Conservation (phyloP, 2,888 invertebrate genomes). For the Hirtodrosophila alboralis region DNA sequence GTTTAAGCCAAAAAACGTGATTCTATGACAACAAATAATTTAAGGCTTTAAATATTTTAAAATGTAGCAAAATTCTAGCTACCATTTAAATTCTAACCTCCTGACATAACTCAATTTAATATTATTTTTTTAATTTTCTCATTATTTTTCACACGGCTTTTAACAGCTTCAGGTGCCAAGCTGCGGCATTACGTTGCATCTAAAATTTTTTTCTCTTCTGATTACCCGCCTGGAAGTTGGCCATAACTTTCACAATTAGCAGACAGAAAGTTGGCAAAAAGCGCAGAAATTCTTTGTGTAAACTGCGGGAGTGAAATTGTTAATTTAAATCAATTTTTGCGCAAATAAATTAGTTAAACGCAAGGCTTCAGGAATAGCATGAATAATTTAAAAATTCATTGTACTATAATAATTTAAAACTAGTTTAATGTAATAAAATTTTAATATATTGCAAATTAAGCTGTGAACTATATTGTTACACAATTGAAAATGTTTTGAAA, state of each 20-base stretch:
- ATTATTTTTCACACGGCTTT: conserved; percentile 22
- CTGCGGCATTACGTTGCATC: conserved; percentile 7
- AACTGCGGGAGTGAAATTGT: conserved; percentile 12
- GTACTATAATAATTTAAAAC: too few species aligned
- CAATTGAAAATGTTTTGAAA: too few species aligned
- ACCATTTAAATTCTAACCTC: neutral
- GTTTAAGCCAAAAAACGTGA: conserved; percentile 12
- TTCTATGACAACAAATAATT: conserved; percentile 18
- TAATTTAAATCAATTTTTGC: conserved; percentile 32
- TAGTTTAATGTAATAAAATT: too few species aligned
- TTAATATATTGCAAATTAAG: too few species aligned
- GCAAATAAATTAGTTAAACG: conserved; percentile 20
- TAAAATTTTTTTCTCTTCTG: conserved; percentile 5
- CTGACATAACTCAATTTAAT: conserved; percentile 8
- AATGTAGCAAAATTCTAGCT: too few species aligned
- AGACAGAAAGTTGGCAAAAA: conserved; percentile 33
- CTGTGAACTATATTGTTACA: too few species aligned
- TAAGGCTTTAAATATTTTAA: conserved; percentile 1
- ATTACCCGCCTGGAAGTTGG: conserved; percentile 15
- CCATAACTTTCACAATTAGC: conserved; percentile 63
- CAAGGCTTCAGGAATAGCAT: too few species aligned
- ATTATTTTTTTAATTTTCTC: conserved; percentile 23
- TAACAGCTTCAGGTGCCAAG: conserved; percentile 20
- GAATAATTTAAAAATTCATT: too few species aligned
- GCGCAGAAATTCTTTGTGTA: conserved; percentile 28